These are phyloP conservation scores for Tenodera sinensis DNA, from an alignment of 2,888 invertebrate genomes.

Conservation along the genomic window DNA sequence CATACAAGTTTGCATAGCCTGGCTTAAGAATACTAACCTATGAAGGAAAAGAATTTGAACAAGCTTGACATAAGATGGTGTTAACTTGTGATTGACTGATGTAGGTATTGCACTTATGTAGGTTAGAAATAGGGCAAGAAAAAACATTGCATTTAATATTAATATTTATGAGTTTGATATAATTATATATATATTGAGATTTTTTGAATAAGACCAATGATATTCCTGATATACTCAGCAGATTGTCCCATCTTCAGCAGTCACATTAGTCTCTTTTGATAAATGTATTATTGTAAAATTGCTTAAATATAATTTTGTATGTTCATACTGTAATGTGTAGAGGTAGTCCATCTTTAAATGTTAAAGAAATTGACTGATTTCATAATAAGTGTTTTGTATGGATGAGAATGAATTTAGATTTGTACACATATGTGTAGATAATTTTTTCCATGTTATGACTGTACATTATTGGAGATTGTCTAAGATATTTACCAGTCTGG, in stretches of 20 bases:
- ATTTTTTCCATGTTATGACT: background rate
- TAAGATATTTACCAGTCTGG: background rate
- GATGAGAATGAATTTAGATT: background rate
- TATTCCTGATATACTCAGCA: background rate
- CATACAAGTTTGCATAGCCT: background rate
- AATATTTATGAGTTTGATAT: background rate
- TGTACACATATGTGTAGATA: background rate
- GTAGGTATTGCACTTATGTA: background rate
- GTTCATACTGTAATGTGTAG: constrained; percentile 20
- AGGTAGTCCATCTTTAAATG: background rate
- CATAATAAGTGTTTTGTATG: constrained; percentile 5
- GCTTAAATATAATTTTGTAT: constrained; percentile 20
- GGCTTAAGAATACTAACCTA: background rate
- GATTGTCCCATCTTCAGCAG: background rate
- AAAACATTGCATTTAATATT: background rate
- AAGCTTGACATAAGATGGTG: background rate
- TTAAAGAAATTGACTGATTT: background rate
- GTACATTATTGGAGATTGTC: background rate
- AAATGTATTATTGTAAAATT: constrained; percentile 12
- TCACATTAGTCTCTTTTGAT: constrained; percentile 3
- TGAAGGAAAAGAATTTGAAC: background rate
- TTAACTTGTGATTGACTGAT: background rate
- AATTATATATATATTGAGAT: background rate
- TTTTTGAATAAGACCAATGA: background rate
- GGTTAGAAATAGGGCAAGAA: background rate